phyloP scores from a whole-genome alignment of 1,140 invertebrate species.

The Solen grandis region DNA sequence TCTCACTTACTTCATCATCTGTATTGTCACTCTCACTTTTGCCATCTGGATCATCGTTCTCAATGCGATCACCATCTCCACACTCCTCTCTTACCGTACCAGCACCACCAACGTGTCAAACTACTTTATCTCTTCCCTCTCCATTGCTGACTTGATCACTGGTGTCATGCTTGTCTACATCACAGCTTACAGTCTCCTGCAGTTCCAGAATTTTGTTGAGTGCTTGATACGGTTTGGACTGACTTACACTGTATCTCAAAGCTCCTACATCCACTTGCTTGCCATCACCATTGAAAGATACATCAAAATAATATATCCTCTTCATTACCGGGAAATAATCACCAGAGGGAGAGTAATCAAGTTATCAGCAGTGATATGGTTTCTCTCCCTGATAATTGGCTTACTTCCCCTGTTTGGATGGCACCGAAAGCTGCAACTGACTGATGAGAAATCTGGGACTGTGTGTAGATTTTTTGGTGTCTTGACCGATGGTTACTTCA shows the following conservation, averaged over 20 bases:
- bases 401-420: conserved; percentile 47
- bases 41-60: conserved; percentile 36
- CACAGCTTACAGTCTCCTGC: conserved; percentile 33
- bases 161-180: conserved; percentile 39
- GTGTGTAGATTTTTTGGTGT: conserved; percentile 54
- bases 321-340: conserved; percentile 17
- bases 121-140: conserved; percentile 39
- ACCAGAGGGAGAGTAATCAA: conserved; percentile 34
- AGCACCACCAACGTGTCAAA: conserved; percentile 13
- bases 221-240: conserved; percentile 49
- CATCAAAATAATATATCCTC: conserved; percentile 39
- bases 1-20: conserved; percentile 23
- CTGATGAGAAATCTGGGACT: not conserved
- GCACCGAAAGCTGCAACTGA: conserved; percentile 3
- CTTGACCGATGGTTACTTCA: conserved; percentile 32
- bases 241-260: conserved; percentile 23
- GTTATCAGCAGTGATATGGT: conserved; percentile 25
- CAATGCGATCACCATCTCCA: conserved; percentile 25
- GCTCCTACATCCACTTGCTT: conserved; percentile 37
- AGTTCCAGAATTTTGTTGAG: conserved; percentile 36
- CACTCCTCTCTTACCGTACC: not conserved
- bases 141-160: conserved; percentile 39
- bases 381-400: conserved; percentile 22
- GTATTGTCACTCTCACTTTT: conserved; percentile 25
- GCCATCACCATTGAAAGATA: conserved; percentile 46